Evolutionary conservation across 2,113 vertebrate species (phyloP).

Genomic region (Bos javanicus): DNA sequence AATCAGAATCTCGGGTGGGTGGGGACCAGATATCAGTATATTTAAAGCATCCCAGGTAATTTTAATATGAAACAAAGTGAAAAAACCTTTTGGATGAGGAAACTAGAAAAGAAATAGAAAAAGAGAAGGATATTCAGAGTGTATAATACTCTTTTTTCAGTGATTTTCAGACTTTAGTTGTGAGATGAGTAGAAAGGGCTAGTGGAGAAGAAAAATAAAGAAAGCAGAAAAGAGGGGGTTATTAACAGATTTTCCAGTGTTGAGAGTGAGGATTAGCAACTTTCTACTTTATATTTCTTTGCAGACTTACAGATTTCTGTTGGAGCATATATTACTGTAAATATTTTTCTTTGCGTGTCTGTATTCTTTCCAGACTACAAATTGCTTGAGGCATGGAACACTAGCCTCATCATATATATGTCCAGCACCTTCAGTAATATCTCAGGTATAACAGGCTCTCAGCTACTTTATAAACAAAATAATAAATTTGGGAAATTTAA

Average conservation of each 20-base stretch:
- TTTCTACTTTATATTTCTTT: neutral
- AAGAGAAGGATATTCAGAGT: neutral
- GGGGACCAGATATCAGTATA: neutral
- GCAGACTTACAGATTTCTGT: neutral
- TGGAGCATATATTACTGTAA: neutral
- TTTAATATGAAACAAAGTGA: neutral
- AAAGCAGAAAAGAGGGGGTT: neutral
- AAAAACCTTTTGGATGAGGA: constrained; percentile 18
- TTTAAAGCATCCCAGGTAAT: neutral
- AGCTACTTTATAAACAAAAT: neutral
- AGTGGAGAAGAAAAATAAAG: neutral
- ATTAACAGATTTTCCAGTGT: neutral
- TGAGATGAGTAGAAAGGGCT: neutral
- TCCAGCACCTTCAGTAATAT: neutral
- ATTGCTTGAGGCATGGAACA: neutral
- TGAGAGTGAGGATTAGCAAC: neutral
- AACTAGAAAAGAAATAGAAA: neutral
- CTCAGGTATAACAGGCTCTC: neutral
- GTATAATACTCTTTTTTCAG: neutral
- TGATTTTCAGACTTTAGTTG: neutral
- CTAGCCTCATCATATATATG: neutral
- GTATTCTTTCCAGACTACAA: neutral
- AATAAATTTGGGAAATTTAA: neutral
- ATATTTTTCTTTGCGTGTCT: neutral
- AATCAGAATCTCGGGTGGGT: neutral